Percentiles rank a stretch among this genome's conserved stretches.
phyloP scores from a whole-genome alignment of 2,797 vertebrate species.

The Oophaga sylvatica region DNA sequence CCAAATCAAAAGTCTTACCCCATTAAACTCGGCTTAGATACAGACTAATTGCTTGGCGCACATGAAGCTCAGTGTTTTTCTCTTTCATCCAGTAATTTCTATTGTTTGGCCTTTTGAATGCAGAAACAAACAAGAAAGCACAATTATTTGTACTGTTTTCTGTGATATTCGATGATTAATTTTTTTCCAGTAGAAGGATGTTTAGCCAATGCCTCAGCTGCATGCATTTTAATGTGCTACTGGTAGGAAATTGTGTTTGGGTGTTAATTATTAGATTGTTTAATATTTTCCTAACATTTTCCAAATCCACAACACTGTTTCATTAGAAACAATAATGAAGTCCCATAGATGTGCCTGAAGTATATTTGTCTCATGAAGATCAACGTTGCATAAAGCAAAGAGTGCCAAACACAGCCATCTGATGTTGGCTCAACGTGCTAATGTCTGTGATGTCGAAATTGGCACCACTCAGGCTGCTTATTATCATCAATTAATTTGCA shows the following conservation, averaged over 20 bases:
- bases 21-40: neutral
- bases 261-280: slow-evolving; percentile 54
- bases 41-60: slow-evolving; percentile 2
- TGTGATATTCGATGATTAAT: slow-evolving; percentile 31
- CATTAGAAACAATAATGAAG: slow-evolving; percentile 58
- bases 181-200: neutral
- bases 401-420: slow-evolving; percentile 56
- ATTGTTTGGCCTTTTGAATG: slow-evolving; percentile 10
- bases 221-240: slow-evolving; percentile 28
- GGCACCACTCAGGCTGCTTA: slow-evolving; percentile 57
- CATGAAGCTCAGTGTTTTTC: neutral
- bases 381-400: slow-evolving; percentile 53
- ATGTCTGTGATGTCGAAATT: slow-evolving; percentile 59
- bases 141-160: slow-evolving; percentile 18
- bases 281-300: slow-evolving; percentile 52
- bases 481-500: slow-evolving; percentile 61
- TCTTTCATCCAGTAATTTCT: neutral
- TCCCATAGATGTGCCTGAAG: slow-evolving; percentile 55
- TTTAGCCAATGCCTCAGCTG: slow-evolving; percentile 1
- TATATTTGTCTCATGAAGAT: slow-evolving; percentile 53
- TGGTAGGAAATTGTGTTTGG: slow-evolving; percentile 15
- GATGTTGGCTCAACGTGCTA: slow-evolving; percentile 56
- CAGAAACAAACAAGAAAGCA: neutral
- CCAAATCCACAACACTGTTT: slow-evolving; percentile 38
- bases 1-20: neutral